phyloP scores from a whole-genome alignment of 2,888 invertebrate genomes.

The Cepaea hortensis region DNA sequence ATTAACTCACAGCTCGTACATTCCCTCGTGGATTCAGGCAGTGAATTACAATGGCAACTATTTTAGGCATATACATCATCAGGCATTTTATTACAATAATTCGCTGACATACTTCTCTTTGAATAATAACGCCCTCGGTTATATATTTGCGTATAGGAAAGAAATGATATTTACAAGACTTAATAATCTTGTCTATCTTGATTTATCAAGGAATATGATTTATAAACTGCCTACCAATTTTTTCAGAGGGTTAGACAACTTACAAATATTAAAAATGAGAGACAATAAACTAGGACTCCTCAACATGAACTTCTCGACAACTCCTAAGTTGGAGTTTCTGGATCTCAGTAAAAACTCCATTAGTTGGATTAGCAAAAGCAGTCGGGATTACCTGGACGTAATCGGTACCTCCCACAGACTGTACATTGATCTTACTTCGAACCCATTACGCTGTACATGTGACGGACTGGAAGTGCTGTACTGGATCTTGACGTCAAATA shows the following conservation, averaged over 20 bases:
- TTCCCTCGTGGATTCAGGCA: background rate
- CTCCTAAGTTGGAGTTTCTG: background rate
- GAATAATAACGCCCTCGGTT: background rate
- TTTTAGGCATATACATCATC: background rate
- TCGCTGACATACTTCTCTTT: background rate
- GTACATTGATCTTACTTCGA: background rate
- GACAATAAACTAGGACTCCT: background rate
- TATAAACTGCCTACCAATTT: background rate
- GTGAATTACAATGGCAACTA: background rate
- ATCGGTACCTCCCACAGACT: background rate
- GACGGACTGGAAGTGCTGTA: slow-evolving; percentile 1
- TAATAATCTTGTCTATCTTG: background rate
- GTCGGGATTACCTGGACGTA: background rate
- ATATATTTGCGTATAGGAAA: background rate
- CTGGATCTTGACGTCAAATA: slow-evolving; percentile 21
- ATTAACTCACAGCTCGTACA: too few relatives aligned
- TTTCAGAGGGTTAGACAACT: background rate
- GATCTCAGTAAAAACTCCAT: slow-evolving; percentile 2
- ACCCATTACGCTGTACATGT: slow-evolving; percentile 33
- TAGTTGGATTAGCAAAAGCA: background rate
- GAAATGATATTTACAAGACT: background rate
- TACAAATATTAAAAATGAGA: background rate
- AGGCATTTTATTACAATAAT: background rate
- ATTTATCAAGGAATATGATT: background rate
- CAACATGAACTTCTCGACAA: background rate